These are phyloP conservation scores for Montipora foliosa DNA, from an alignment of 64 coral and sea anemone genomes.

Conservation along the genomic window DNA sequence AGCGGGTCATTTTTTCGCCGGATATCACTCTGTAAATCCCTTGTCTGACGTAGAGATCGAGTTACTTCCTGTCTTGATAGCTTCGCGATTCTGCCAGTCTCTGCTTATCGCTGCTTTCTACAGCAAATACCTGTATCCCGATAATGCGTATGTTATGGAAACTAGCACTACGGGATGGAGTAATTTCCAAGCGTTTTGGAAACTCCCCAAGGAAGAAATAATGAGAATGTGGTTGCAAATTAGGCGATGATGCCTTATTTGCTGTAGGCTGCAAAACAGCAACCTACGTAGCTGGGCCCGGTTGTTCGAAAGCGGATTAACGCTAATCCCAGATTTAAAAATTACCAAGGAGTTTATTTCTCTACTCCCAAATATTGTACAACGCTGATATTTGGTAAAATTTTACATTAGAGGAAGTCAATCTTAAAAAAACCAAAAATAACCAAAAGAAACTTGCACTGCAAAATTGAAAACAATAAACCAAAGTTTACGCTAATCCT, in stretches of 20 bases:
- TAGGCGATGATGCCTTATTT: neutral
- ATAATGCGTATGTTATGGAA: conserved; percentile 54
- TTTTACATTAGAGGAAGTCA: no score
- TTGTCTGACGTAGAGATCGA: conserved; percentile 54
- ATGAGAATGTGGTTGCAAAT: conserved; percentile 17
- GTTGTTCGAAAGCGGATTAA: no score
- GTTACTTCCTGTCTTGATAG: conserved; percentile 36
- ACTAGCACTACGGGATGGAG: conserved; percentile 49
- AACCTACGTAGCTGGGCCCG: no score
- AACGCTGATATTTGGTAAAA: no score
- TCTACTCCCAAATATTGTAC: no score
- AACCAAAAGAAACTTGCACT: no score
- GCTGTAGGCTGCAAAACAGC: no score
- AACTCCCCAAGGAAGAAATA: conserved; percentile 38
- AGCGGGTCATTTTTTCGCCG: conserved; percentile 69
- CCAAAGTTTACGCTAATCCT: no score
- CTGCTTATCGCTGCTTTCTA: conserved; percentile 40
- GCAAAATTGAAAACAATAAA: no score
- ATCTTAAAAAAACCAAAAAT: no score
- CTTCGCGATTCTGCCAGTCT: conserved; percentile 58
- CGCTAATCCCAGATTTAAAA: no score
- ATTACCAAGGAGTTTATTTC: no score
- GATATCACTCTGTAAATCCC: conserved; percentile 63
- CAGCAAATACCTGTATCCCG: conserved; percentile 2
- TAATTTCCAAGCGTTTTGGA: conserved; percentile 57